A percentile compares a stretch with the other conserved stretches of the same genome.
Conservation (phyloP, 2,797 vertebrate species). For the Danio tinwini region DNA sequence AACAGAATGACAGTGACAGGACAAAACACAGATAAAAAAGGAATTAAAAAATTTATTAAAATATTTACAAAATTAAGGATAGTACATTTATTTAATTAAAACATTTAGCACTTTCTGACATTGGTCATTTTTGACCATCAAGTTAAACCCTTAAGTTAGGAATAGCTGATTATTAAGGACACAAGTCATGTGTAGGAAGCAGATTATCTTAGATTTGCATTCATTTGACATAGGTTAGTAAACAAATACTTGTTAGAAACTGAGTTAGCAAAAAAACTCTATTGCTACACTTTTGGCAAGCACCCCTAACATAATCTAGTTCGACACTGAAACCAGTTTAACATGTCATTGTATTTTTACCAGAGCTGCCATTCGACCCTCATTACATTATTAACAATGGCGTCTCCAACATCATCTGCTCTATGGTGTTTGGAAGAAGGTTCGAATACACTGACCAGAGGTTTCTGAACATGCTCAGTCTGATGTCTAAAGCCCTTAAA, state of each 20-base stretch:
- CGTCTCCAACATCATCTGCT: constrained; percentile 74
- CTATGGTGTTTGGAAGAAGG: constrained; percentile 64
- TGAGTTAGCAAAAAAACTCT: not conserved
- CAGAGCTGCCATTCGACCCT: constrained; percentile 65
- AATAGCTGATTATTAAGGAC: not conserved
- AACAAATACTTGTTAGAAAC: not conserved
- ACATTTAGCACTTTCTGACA: too few species aligned
- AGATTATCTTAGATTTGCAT: not conserved
- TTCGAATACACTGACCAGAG: constrained; percentile 58
- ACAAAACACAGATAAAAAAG: too few species aligned
- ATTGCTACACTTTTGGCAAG: too few species aligned
- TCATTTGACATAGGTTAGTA: not conserved
- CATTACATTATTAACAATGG: constrained; percentile 60
- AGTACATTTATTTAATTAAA: too few species aligned
- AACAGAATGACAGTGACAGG: too few species aligned
- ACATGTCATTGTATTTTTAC: not conserved
- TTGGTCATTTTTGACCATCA: not conserved
- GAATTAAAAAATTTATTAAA: not conserved
- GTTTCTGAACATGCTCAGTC: constrained; percentile 42
- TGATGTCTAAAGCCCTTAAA: constrained; percentile 35
- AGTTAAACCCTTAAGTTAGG: not conserved
- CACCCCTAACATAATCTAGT: not conserved
- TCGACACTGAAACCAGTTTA: not conserved
- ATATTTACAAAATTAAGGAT: too few species aligned
- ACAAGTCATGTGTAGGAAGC: not conserved